Base-by-base conservation (phyloP, 2,888 invertebrate species). In the Iphiclides podalirius region DNA sequence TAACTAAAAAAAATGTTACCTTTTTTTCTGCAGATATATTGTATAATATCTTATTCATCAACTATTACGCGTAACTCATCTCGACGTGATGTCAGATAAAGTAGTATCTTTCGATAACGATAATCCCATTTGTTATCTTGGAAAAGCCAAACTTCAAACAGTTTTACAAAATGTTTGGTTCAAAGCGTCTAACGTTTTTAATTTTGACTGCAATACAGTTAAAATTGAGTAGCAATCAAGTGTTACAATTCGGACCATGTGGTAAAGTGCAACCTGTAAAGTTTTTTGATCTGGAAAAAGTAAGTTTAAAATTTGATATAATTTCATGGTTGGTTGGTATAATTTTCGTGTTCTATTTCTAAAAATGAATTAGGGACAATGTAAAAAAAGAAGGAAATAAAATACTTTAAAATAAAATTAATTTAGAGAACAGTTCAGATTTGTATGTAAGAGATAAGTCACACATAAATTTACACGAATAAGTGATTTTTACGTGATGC, bases 281-380 rank as follows among this genome's bases (percentile, higher is more conserved):
- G 37, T 80, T 70, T 58, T 87, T 88, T 56, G 73, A 82, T 55
- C 52, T 86, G 9, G 80, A 85, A 58, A 75, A 70, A 54, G 87
- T 87, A 57, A 70, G 73, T 39, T n/a, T n/a, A n/a, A n/a, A n/a
- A n/a, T n/a, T n/a, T n/a, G n/a, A n/a, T n/a, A n/a, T n/a, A n/a
- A 26, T 8, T 7, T 26, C 8, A 26, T 8, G 6, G 3, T 26
- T 11, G 11, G n/a, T n/a, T 26, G 1, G 1, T 26, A 26, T 26
- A 20, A 20, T 31, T 2, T 31, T 11, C 31, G 2, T 4, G n/a
- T 11, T 4, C 3, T 31, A 11, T 11, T n/a, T n/a, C n/a, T n/a
- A n/a, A n/a, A n/a, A n/a, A n/a, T n/a, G n/a, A n/a, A n/a, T n/a
- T n/a, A n/a, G n/a, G n/a, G n/a, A n/a, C n/a, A n/a, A n/a, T n/a